Evolutionary conservation across 2,113 vertebrate species (phyloP), one percentile per base, ranked within the genome.

Genomic region (Ochotona princeps): DNA sequence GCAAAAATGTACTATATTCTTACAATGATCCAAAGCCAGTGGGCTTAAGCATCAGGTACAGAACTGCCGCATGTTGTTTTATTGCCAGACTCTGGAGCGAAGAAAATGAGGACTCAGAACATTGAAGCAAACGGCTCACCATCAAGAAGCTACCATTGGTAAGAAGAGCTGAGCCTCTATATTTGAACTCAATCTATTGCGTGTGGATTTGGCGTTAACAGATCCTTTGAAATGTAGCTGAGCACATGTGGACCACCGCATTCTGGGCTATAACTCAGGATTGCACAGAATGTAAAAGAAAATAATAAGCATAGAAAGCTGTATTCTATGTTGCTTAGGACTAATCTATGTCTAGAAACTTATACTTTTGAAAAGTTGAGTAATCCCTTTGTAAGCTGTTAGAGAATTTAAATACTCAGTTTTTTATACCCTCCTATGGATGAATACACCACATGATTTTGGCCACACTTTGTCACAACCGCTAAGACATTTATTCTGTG

Each of bases 381-480:
- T 47, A 82, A 18, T 54, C 73, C 35, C 93, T 96, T 95, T 89
- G 47, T 93, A 92, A 97, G 81, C 96, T 97, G 87, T 67, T 94
- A 38, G 65, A 60, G 81, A 76, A 94, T 95, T 94, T 72, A 87
- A 94, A 86, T 93, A 44, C 65, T 51, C 21, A 7, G 7, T 79
- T 54, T 69, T 91, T 83, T 76, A 51, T 5, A 44, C 38, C 38
- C 69, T 7, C 66, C n/a, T 60, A 92, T 92, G 93, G 91, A 92
- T 96, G 57, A 95, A 69, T 70, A 67, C 28, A 92, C 14, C 91
- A 35, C 92, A 32, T 94, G 47, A 72, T 85, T 88, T 67, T 12
- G 2, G 51, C 60, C 21, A 30, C 61, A 15, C 44, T 63, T 87
- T 89, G 80, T 32, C 38, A 93, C 65, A 4, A 2, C 85, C 94